Evolutionary conservation across 2,797 vertebrate genomes (phyloP).

Genomic region (Clamator glandarius): DNA sequence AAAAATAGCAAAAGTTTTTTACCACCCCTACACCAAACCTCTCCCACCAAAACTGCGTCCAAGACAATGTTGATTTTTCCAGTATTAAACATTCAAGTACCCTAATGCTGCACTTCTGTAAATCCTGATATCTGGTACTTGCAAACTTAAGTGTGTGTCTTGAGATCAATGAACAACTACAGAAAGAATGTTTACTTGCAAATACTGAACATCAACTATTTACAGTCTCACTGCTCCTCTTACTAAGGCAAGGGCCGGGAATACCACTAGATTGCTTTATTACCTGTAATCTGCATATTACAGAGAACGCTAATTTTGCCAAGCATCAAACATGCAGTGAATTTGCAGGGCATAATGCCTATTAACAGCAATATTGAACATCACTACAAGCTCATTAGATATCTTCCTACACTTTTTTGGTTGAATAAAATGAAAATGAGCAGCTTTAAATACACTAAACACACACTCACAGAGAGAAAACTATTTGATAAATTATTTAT

Average conservation of each 20-base stretch:
- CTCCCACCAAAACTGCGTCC: slow-evolving; percentile 68
- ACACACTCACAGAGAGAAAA: slow-evolving; percentile 79
- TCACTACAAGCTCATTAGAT: slow-evolving; percentile 85
- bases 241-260: slow-evolving; percentile 82
- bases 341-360: slow-evolving; percentile 85
- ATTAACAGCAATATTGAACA: slow-evolving; percentile 90
- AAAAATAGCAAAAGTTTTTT: slow-evolving; percentile 82
- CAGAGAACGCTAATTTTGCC: slow-evolving; percentile 84
- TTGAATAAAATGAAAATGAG: slow-evolving; percentile 86
- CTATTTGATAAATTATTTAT: slow-evolving; percentile 86
- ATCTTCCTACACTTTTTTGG: slow-evolving; percentile 80
- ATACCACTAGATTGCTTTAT: slow-evolving; percentile 83
- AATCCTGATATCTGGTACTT: slow-evolving; percentile 75
- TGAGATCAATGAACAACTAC: slow-evolving; percentile 80
- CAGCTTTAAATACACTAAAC: slow-evolving; percentile 88
- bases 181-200: slow-evolving; percentile 84
- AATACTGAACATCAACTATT: slow-evolving; percentile 95
- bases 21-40: slow-evolving; percentile 46
- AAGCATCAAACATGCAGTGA: slow-evolving; percentile 94
- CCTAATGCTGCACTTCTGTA: slow-evolving; percentile 83
- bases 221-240: slow-evolving; percentile 89
- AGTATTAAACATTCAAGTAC: slow-evolving; percentile 87
- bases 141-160: slow-evolving; percentile 73
- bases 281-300: slow-evolving; percentile 74
- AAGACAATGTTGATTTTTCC: slow-evolving; percentile 35